Base-by-base conservation (phyloP, 2,113 vertebrate species). In the Gallinago paraguaiae region DNA sequence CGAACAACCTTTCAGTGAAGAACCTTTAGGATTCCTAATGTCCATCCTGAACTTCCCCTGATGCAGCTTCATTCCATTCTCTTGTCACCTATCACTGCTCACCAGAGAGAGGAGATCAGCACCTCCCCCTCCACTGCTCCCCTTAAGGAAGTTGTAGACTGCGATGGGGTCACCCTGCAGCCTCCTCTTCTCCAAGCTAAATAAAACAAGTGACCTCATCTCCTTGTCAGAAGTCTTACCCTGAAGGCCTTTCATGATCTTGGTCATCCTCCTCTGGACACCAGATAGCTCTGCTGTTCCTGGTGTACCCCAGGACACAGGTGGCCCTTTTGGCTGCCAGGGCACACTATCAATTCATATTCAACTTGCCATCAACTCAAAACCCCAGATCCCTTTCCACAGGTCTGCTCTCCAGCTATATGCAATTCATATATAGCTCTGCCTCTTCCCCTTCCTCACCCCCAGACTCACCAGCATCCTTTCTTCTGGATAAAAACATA, bases 91-190 rank as follows among this genome's bases (percentile, higher is more conserved):
- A 3, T 8, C 1, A 0, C 13, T 68, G 37, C 17, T 35, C 37
- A 57, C 9, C 3, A 48, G 46, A 65, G 45, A 54, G 46, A 57
- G 46, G 23, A 65, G 10, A 61, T 9, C 30, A 48, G 14, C 25
- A 30, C 4, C 6, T 54, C 9, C 1, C 0, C 4, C 6, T 48
- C 9, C 1, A 0, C 69, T 56, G 37, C 22, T 8, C 5, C 1
- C 13, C 13, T 27, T 39, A 16, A 27, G 4, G 33, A 70, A 61
- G 46, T 1, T 35, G 7, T 5, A 60, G 25, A 15, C 48, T 69
- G 17, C 0, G 1, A 31, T 43, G 11, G 33, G 17, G n/a, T 23
- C 31, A 30, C 18, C 16, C 6, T 13, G 59, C 53, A 60, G 53
- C 6, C 30, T 86, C 43, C 43, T 77, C 24, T 41, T 24, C 43